Evolutionary conservation across 2,888 invertebrate species (phyloP), one percentile per base, ranked within the genome.

Genomic region (Polymixis flavicincta): DNA sequence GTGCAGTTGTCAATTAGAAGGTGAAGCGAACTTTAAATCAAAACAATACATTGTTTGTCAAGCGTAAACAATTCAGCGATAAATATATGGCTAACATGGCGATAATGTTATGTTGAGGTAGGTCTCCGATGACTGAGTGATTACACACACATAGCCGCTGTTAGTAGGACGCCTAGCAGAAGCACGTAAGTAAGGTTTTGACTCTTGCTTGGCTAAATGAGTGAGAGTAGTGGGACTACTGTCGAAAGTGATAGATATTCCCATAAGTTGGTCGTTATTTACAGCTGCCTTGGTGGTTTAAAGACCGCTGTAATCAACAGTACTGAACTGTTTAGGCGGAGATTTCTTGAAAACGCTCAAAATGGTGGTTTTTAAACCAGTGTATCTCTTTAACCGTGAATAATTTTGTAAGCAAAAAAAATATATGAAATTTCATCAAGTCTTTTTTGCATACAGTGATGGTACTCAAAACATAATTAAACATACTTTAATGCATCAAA

Each of bases 1-100:
- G 37, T 19, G 14, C 28, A 32, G 48, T 48, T 45, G 57, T 61
- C 55, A 75, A 57, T 82, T 65, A 72, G 52, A 66, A 64, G 61
- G 57, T 50, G 61, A 66, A 66, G 17, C 71, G 69, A 82, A 76
- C 70, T 64, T 63, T 63, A 63, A 76, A 76, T 72, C 71, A 82
- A 69, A 84, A 82, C 81, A 74, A 60, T 70, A 64, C 57, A 37
- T 17, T 69, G 42, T 80, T 80, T 74, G 37, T 71, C 42, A 17
- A 52, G 45, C 57, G 60, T 71, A 81, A 81, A 85, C 82, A 70
- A 74, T 65, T 71, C 60, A 71, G 52, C 74, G 37, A 83, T 85
- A 74, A 74, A 74, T 71, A 74, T 71, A 78, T 70, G 55, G 66
- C n/a, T 55, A 50, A 85, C 82, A 54, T 54, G 3, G 63, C 55